A percentile compares a stretch with the other conserved stretches of the same genome.
Evolutionary conservation across 2,888 invertebrate genomes (phyloP).

Genomic region (Nemotelus pantherinus): DNA sequence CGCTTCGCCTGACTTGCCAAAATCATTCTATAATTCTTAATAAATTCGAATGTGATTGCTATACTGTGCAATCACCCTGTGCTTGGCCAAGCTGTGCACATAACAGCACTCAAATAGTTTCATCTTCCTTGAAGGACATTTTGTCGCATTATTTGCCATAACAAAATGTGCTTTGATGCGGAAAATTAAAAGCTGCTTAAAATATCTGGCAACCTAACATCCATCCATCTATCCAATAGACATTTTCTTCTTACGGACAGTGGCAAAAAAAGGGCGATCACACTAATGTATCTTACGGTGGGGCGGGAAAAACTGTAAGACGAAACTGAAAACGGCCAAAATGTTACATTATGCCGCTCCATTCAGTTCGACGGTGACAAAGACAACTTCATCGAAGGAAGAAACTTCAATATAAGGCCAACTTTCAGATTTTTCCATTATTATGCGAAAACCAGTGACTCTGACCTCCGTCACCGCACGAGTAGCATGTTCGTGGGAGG

Average conservation of each 20-base stretch:
- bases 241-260: not conserved
- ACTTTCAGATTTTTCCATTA: constrained; percentile 32
- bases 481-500: not conserved
- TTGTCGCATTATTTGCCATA: constrained; percentile 49
- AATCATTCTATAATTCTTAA: not conserved
- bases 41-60: not conserved
- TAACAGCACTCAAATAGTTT: not conserved
- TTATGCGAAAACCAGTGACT: constrained; percentile 1
- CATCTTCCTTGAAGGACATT: constrained; percentile 44
- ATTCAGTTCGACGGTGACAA: constrained; percentile 4
- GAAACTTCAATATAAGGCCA: constrained; percentile 23
- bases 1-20: no score
- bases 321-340: not conserved
- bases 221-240: constrained; percentile 1
- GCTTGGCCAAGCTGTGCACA: not conserved
- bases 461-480: not conserved
- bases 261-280: constrained; percentile 8
- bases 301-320: not conserved
- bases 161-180: constrained; percentile 48
- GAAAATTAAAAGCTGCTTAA: constrained; percentile 51
- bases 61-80: constrained; percentile 6
- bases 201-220: constrained; percentile 18
- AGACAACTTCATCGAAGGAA: constrained; percentile 26
- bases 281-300: constrained; percentile 5
- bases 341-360: constrained; percentile 3